A percentile compares a stretch with the other conserved stretches of the same genome.
Conservation (phyloP, 2,113 vertebrate species). For the Rousettus leschenaultii region DNA sequence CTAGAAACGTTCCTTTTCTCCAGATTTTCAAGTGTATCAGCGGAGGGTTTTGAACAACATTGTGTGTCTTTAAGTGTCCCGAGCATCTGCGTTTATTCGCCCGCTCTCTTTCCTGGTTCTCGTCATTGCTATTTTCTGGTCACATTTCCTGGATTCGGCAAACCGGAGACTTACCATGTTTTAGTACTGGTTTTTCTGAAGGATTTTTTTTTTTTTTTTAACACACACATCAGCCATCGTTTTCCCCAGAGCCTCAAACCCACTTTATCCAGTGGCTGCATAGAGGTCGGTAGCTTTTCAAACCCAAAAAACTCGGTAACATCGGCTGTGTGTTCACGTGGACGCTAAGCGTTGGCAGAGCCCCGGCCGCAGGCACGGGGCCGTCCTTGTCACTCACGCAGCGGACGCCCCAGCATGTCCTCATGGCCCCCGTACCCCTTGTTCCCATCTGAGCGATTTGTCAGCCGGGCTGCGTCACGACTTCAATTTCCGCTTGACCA, state of each 20-base stretch:
- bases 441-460: rapidly evolving
- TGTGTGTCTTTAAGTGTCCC: not conserved
- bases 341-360: no score
- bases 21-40: not conserved
- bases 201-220: no score
- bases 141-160: not conserved
- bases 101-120: not conserved
- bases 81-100: not conserved
- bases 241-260: not conserved
- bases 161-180: not conserved
- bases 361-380: no score
- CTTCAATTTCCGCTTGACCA: not conserved
- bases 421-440: rapidly evolving
- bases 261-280: not conserved
- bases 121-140: not conserved
- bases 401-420: rapidly evolving
- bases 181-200: not conserved
- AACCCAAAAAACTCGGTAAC: not conserved
- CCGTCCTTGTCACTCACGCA: no score
- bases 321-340: not conserved
- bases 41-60: no score
- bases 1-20: not conserved
- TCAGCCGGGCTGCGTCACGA: not conserved
- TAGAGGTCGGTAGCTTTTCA: not conserved
- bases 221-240: not conserved